Base-by-base conservation (phyloP, 2,113 vertebrate species). In the Sceloporus tristichus region DNA sequence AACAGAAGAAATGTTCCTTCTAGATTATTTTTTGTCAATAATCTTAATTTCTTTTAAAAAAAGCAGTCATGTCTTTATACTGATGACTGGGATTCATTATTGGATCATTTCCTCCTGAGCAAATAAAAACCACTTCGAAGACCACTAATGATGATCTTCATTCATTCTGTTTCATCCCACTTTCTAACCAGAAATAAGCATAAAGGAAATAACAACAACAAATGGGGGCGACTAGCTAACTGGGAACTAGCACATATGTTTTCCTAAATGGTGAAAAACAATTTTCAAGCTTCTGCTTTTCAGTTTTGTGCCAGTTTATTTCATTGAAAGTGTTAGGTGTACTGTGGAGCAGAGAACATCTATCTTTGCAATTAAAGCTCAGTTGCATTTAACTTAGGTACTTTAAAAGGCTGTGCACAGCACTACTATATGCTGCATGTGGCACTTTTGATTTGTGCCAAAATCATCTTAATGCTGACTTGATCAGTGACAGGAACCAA, bases 261-360 rank as follows among this genome's bases (percentile, higher is more conserved):
- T 79, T 66, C 53, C 71, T 27, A 79, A 83, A 42, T 27, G 29
- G 34, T 54, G 34, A 70, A 81, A 82, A 54, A 9, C 34, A 76
- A 77, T 65, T 40, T 71, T 8, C 6, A 59, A 9, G 10, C 16
- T 66, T 82, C 66, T 21, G 34, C 71, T 40, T 21, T 82, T 56
- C 18, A 42, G 9, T n/a, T 42, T 40, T 2, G 42, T 9, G 14
- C 23, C 48, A 42, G 27, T 13, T 38, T 29, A 42, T 48, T 38
- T 38, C 7, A 70, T 9, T 77, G 62, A 85, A 88, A 87, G 4
- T 5, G 86, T 29, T 2, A 87, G 0, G 2, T 56, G 65, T 80
- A 87, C 89, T 83, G 10, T 2, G 82, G 0, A 86, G 6, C 25
- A 84, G 88, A 91, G 68, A 53, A 5, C 19, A 42, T 6, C 85